Evolutionary conservation across 2,113 vertebrate species (phyloP).

Genomic region (Rhinopomastus cyanomelas): DNA sequence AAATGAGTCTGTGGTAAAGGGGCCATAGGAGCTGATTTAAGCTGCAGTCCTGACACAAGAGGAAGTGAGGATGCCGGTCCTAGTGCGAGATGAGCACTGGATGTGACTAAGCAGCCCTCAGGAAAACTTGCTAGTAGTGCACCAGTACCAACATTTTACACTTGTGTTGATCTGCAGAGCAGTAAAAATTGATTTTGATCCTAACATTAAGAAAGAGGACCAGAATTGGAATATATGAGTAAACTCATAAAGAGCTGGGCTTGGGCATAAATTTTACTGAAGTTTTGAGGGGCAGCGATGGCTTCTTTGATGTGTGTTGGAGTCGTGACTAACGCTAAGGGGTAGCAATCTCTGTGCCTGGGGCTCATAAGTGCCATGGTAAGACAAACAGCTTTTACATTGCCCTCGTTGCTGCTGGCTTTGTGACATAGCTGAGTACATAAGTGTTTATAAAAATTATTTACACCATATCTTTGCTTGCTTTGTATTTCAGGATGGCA

Average conservation of each 20-base stretch:
- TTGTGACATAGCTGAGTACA: neutral
- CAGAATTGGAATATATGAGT: neutral
- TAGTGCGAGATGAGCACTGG: neutral
- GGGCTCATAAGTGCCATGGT: neutral
- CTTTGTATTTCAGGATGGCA: neutral
- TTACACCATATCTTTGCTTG: neutral
- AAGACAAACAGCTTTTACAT: conserved; percentile 6
- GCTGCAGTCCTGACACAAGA: neutral
- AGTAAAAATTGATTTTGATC: neutral
- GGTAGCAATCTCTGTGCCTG: neutral
- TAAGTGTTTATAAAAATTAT: conserved; percentile 15
- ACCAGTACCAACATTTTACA: neutral
- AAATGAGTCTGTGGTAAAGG: neutral
- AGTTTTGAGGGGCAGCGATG: neutral
- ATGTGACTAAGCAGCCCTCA: neutral
- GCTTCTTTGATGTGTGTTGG: conserved; percentile 10
- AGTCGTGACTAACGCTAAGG: neutral
- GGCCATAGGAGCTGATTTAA: neutral
- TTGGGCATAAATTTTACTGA: neutral
- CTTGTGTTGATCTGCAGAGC: neutral
- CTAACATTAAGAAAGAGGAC: neutral
- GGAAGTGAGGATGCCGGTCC: neutral
- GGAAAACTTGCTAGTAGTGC: neutral
- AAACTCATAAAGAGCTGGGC: conserved; percentile 1
- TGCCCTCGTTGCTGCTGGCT: neutral